phyloP scores from a whole-genome alignment of 2,797 vertebrate species.

The Nyctibius grandis region DNA sequence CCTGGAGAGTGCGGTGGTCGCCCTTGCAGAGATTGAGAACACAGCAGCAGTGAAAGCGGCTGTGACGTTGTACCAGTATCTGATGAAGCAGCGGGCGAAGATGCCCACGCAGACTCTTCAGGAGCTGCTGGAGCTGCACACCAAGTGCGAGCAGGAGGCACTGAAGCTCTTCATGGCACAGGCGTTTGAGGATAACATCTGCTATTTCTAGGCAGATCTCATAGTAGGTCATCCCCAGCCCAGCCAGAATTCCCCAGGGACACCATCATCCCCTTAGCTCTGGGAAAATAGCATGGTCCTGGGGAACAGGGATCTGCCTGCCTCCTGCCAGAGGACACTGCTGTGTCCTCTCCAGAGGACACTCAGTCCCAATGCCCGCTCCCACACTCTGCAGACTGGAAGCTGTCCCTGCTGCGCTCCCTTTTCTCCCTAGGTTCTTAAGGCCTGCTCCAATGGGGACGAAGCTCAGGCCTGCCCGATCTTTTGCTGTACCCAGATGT shows the following conservation, averaged over 20 bases:
- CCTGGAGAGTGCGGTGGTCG: conserved; percentile 63
- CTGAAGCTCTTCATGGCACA: conserved; percentile 34
- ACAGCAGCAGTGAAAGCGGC: not conserved
- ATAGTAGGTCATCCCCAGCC: not conserved
- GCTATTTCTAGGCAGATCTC: conserved; percentile 12
- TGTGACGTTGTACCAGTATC: not conserved
- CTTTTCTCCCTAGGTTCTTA: conserved; percentile 10
- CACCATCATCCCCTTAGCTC: not conserved
- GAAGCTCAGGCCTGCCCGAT: conserved; percentile 31
- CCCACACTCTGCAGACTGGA: not conserved
- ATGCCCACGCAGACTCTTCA: conserved; percentile 39
- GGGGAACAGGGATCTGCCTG: not conserved
- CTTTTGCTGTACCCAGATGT: no score
- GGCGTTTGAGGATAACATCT: conserved; percentile 52
- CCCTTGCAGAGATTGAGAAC: conserved; percentile 65
- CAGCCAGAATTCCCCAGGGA: not conserved
- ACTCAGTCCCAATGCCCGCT: not conserved
- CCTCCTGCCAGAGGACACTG: not conserved
- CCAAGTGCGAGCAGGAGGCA: no score
- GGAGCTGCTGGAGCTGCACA: conserved; percentile 65
- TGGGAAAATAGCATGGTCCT: no score
- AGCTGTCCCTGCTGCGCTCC: not conserved
- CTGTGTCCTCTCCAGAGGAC: not conserved
- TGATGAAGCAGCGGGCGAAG: not conserved
- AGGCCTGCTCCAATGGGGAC: not conserved